phyloP scores from a whole-genome alignment of 2,113 vertebrate species.

The Himantopus leucocephalus region DNA sequence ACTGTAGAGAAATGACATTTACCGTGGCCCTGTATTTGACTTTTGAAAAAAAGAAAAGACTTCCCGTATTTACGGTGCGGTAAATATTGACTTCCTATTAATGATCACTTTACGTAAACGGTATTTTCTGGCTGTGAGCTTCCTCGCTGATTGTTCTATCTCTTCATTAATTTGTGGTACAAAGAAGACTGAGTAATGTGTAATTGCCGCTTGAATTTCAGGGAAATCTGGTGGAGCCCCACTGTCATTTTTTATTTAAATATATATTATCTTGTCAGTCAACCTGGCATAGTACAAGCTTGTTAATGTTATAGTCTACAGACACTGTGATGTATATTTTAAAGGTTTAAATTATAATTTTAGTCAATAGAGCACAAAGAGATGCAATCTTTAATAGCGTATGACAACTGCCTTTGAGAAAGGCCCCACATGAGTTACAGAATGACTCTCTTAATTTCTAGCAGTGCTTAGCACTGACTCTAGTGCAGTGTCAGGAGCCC shows the following conservation, averaged over 20 bases:
- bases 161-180: conserved; percentile 11
- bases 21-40: not conserved
- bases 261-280: conserved; percentile 27
- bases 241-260: conserved; percentile 26
- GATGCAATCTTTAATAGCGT: not conserved
- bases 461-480: not conserved
- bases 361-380: not conserved
- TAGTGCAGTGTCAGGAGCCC: not conserved
- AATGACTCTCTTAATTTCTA: not conserved
- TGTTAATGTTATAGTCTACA: not conserved
- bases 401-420: not conserved
- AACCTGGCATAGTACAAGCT: not conserved
- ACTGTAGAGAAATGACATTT: not conserved
- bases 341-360: conserved; percentile 16
- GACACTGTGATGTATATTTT: not conserved
- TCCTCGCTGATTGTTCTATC: not conserved
- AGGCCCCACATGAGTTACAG: not conserved
- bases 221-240: not conserved
- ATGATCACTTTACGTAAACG: not conserved
- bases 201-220: not conserved
- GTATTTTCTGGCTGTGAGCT: not conserved
- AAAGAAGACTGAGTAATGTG: not conserved
- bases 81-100: conserved; percentile 19
- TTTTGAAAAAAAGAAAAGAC: not conserved
- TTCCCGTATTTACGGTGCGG: not conserved